Evolutionary conservation across 2,113 vertebrate species (phyloP).

Genomic region (Elachura formosa): DNA sequence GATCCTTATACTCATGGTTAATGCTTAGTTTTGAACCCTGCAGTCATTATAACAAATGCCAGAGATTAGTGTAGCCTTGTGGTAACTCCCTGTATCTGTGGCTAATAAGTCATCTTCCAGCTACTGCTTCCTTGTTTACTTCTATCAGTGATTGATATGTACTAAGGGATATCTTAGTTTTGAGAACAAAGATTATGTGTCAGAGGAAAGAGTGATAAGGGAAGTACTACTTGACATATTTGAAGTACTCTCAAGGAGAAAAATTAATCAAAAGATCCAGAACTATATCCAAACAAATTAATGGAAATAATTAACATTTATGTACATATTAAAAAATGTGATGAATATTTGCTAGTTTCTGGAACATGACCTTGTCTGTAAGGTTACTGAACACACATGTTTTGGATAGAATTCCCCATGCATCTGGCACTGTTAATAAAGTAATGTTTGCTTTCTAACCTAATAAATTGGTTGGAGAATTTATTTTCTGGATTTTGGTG

Average conservation of each 20-base stretch:
- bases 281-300: neutral
- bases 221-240: neutral
- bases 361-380: neutral
- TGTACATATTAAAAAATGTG: neutral
- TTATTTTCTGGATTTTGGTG: neutral
- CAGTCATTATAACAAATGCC: neutral
- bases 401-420: neutral
- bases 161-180: neutral
- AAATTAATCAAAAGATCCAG: neutral
- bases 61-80: neutral
- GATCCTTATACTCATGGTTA: neutral
- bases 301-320: neutral
- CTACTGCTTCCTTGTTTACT: neutral
- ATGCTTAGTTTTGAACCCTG: neutral
- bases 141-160: neutral
- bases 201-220: neutral
- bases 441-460: neutral
- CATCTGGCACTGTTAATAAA: neutral
- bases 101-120: neutral
- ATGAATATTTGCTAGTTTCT: neutral
- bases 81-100: neutral
- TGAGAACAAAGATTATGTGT: neutral
- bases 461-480: neutral
- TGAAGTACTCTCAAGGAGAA: neutral
- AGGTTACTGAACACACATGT: neutral